A percentile compares a stretch with the other conserved stretches of the same genome.
Evolutionary conservation across 2,797 vertebrate genomes (phyloP).

Genomic region (Synanceia verrucosa): DNA sequence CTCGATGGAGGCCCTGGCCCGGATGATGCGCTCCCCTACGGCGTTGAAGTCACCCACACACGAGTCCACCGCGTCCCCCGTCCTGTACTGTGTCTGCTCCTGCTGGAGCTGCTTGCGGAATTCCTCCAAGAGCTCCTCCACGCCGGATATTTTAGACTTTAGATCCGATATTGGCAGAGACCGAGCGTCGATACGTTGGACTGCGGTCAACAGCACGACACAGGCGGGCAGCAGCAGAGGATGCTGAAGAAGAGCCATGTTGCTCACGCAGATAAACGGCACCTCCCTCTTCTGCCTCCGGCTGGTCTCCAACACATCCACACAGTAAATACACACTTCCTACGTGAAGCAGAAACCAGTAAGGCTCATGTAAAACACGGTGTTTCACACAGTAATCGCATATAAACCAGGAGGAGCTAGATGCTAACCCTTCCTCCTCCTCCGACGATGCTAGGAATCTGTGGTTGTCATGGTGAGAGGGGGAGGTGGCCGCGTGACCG

Average conservation of each 20-base stretch:
- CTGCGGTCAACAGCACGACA: conserved; percentile 8
- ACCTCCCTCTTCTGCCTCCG: conserved; percentile 41
- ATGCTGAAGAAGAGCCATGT: conserved; percentile 73
- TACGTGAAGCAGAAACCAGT: background rate
- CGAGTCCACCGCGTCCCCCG: conserved; percentile 56
- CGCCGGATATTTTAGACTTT: conserved; percentile 86
- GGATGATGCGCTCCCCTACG: conserved; percentile 89
- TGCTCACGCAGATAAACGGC: conserved; percentile 52
- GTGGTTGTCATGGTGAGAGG: conserved; percentile 71
- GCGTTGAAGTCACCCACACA: conserved; percentile 82
- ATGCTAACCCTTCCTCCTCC: background rate
- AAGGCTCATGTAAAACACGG: background rate
- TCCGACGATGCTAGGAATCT: conserved; percentile 50
- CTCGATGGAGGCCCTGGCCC: conserved; percentile 90
- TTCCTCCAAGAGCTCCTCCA: conserved; percentile 91
- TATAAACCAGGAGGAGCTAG: background rate
- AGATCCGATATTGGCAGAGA: conserved; percentile 80
- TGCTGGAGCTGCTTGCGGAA: conserved; percentile 92
- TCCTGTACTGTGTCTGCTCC: conserved; percentile 79
- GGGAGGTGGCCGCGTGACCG: conserved; percentile 24
- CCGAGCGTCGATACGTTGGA: conserved; percentile 13
- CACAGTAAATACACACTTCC: background rate
- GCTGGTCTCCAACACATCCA: conserved; percentile 26
- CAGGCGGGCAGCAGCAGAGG: conserved; percentile 39
- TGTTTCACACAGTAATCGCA: background rate